Conservation (phyloP, 2,113 vertebrate genomes). For the Ammodytes dubius region DNA sequence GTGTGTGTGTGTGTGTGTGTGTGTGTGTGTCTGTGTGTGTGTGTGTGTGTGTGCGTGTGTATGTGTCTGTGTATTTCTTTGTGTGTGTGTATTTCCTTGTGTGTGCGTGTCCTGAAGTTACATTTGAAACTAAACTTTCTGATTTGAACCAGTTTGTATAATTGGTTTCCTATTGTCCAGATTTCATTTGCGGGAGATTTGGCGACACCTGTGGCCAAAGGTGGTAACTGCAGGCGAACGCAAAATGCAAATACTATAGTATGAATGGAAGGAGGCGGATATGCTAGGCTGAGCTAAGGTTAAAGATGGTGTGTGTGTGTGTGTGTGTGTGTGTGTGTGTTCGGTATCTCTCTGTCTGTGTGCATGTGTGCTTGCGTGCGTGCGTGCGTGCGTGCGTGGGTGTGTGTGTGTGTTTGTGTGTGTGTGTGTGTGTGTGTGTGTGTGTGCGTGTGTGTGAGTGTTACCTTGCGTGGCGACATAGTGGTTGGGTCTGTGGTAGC, state of each 20-base stretch:
- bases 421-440: too few species aligned
- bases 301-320: too few species aligned
- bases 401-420: too few species aligned
- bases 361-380: too few species aligned
- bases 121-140: not conserved
- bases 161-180: too few species aligned
- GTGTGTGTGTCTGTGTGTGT: slow-evolving; percentile 2
- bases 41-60: slow-evolving; percentile 4
- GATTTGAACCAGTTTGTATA: too few species aligned
- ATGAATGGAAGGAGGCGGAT: too few species aligned
- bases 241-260: too few species aligned
- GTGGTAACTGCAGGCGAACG: not conserved
- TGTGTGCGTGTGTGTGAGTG: not conserved
- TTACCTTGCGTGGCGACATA: slow-evolving; percentile 78
- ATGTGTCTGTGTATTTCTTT: not conserved
- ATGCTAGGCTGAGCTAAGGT: not conserved
- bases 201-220: not conserved
- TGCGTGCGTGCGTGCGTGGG: too few species aligned
- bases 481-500: slow-evolving; percentile 77
- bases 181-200: not conserved
- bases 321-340: too few species aligned
- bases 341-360: too few species aligned
- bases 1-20: not conserved
- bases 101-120: not conserved
- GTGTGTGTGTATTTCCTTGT: not conserved